Evolutionary conservation across 2,113 vertebrate species (phyloP), one percentile per base, ranked within the genome.

Genomic region (Calypte anna): DNA sequence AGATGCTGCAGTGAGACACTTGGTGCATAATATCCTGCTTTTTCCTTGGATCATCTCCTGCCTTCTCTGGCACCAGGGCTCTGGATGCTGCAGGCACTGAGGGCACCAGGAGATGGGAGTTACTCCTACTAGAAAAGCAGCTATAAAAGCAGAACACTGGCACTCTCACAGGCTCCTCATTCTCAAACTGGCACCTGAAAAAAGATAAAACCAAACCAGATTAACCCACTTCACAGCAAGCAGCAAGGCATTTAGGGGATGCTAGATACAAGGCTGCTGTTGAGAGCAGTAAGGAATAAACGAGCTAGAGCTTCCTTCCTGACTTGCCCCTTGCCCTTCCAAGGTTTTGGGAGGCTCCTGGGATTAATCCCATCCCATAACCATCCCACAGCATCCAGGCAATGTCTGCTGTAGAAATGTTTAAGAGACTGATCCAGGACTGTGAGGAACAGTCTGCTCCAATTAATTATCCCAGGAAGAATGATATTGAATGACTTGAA

Each of bases 211-310:
- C 66, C 76, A 53, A 88, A 86, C 15, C 33, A 91, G 76, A 88
- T 78, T 53, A 86, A 77, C 25, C 16, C 80, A 78, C 82, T 94
- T 91, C 90, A 95, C 88, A 94, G 87, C 59, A 88, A 88, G 91
- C 75, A 93, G 91, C 18, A 38, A 91, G 22, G 79, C 59, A 74
- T 33, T 77, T 38, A 84, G 7, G 3, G 82, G 15, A 11, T 7
- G 53, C 91, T 81, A 10, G 48, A 72, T 6, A 79, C 54, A 84
- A 83, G 33, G 61, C 43, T 31, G 73, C 79, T 59, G 38, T 28
- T 33, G 59, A 77, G 48, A 86, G 82, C 38, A 40, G 9, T 36
- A 38, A 51, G 24, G 88, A 86, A 62, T 51, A 75, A 59, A 88
- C 28, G 38, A 88, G 74, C 73, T 24, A 74, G 72, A 90, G n/a